phyloP scores from a whole-genome alignment of 2,888 invertebrate species.

The Ophion obscuratus region DNA sequence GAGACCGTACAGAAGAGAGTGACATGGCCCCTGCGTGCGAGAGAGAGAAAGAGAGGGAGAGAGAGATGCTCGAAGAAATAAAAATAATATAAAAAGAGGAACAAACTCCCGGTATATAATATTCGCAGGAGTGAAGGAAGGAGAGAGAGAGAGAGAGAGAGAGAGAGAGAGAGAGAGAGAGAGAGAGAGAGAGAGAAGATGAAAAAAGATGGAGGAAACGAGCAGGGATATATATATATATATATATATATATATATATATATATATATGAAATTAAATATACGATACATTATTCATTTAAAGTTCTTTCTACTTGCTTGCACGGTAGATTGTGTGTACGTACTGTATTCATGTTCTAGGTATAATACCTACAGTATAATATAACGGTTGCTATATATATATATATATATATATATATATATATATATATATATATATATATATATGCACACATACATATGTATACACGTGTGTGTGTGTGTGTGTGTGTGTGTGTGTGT shows the following conservation, averaged over 20 bases:
- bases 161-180: conserved; percentile 35
- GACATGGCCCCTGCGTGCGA: conserved; percentile 49
- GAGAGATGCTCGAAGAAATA: conserved; percentile 64
- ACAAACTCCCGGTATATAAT: conserved; percentile 67
- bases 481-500: conserved; percentile 18
- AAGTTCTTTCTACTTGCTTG: conserved; percentile 83
- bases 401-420: conserved; percentile 35
- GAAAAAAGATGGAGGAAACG: conserved; percentile 42
- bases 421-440: neutral
- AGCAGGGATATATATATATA: conserved; percentile 37
- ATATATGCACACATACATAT: too few species aligned
- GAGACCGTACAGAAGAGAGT: conserved; percentile 27
- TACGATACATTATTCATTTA: conserved; percentile 84
- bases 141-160: neutral
- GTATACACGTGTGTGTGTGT: too few species aligned
- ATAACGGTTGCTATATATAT: conserved; percentile 21
- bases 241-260: conserved; percentile 57
- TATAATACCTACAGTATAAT: conserved; percentile 22
- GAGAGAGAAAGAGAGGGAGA: conserved; percentile 53
- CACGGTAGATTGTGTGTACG: conserved; percentile 76
- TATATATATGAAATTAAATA: conserved; percentile 82
- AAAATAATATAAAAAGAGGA: conserved; percentile 55
- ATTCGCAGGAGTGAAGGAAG: conserved; percentile 64
- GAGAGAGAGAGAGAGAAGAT: conserved; percentile 29
- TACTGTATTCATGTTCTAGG: conserved; percentile 70